These are phyloP conservation scores for Aphelenchoides avenae DNA, from an alignment of 1,140 invertebrate species.

Conservation along the genomic window DNA sequence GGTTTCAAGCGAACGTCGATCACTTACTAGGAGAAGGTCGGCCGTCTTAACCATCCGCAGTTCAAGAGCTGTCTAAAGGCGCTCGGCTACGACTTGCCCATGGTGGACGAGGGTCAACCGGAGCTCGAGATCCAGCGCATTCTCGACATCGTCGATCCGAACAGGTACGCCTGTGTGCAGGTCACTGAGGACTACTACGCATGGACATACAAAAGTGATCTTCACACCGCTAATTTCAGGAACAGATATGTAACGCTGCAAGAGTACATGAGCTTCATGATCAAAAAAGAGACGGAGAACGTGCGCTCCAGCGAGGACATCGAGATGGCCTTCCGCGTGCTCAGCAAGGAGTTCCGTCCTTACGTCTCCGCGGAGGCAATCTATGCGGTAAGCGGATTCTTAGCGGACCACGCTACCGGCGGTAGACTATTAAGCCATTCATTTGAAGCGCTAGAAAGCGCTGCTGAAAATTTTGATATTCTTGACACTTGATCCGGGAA, in stretches of 20 bases:
- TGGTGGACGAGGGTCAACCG: constrained; percentile 97
- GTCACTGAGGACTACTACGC: not conserved
- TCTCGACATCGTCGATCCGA: constrained; percentile 70
- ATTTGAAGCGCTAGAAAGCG: no score
- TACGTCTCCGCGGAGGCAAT: constrained; percentile 98
- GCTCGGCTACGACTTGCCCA: constrained; percentile 94
- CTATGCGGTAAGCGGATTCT: constrained; percentile 88
- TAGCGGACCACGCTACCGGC: no score
- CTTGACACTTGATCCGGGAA: no score
- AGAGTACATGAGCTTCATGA: constrained; percentile 99
- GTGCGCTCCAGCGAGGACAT: constrained; percentile 98
- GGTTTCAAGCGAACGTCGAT: no score
- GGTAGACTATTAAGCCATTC: no score
- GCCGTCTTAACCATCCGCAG: constrained; percentile 91
- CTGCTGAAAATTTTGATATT: no score
- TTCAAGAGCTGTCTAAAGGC: constrained; percentile 98
- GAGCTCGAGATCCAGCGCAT: constrained; percentile 98
- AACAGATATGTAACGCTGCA: constrained; percentile 89
- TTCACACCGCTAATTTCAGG: constrained; percentile 66
- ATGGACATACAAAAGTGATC: constrained; percentile 38
- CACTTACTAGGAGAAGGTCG: constrained; percentile 87
- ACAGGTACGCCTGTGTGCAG: constrained; percentile 57
- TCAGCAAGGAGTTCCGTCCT: constrained; percentile 84
- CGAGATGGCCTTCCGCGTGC: constrained; percentile 96
- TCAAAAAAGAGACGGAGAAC: constrained; percentile 99